Evolutionary conservation across 2,888 invertebrate species (phyloP), one percentile per base, ranked within the genome.

Genomic region (Glaucopsyche alexis): DNA sequence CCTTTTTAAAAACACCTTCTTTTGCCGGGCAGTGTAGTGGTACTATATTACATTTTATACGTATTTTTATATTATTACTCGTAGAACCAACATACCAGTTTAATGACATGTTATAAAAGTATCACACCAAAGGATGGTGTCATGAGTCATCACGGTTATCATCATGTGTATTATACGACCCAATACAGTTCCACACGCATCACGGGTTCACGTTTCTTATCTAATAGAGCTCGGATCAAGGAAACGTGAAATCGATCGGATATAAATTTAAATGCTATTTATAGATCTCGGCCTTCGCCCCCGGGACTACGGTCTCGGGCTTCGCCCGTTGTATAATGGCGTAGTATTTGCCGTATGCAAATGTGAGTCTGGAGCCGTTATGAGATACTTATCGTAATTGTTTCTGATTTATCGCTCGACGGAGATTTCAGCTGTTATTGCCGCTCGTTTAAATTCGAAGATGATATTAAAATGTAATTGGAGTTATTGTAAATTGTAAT

Each of bases 281-380:
- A 52, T 52, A 52, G 50, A n/a, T 7, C 7, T n/a, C 16, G 19
- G 55, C 55, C 55, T 29, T 55, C 55, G 55, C 55, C 55, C 9
- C 55, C 16, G 52, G 19, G 55, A 19, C 55, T 11, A 6, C 55
- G 19, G 8, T 13, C 16, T 1, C 19, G 19, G 16, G 52, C 52
- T 52, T 52, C 16, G 55, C 19, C 55, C 55, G 47, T 47, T n/a
- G n/a, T n/a, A n/a, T n/a, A 47, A 47, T 11, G 16, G 19, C 55
- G 55, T 11, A 5, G 55, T 55, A 11, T 11, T 55, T 19, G 9
- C 19, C 55, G 52, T 7, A 55, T 55, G 19, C 19, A 55, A 55
- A 55, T 55, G 19, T 19, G 19, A 55, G 19, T 29, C 55, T 55
- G 55, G 55, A 55, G 55, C 19, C 19, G 55, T 55, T 55, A 55